phyloP scores from a whole-genome alignment of 2,113 vertebrate genomes.

The Hydropotes inermis region DNA sequence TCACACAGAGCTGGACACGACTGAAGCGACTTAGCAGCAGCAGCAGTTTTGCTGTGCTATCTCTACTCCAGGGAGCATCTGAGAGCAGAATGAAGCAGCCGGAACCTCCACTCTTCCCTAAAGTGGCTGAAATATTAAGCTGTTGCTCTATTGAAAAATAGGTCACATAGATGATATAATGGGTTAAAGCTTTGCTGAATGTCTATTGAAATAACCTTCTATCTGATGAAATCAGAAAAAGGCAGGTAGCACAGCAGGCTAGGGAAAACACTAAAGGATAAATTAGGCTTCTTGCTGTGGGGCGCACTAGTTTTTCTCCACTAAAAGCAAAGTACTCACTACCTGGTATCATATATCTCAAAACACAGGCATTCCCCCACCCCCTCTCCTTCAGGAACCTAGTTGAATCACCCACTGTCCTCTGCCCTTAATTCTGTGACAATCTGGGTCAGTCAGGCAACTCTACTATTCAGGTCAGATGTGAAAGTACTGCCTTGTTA shows the following conservation, averaged over 20 bases:
- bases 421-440: neutral
- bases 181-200: neutral
- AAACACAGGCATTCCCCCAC: neutral
- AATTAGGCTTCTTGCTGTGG: neutral
- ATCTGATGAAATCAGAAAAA: neutral
- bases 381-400: neutral
- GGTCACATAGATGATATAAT: neutral
- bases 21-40: neutral
- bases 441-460: slow-evolving; percentile 37
- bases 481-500: neutral
- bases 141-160: neutral
- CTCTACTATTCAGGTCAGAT: slow-evolving; percentile 23
- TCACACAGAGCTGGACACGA: fast-evolving
- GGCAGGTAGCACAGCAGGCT: neutral
- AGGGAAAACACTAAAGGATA: neutral
- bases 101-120: neutral
- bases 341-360: neutral
- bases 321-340: neutral
- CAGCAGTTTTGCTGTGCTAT: neutral
- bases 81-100: neutral
- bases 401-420: neutral
- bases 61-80: neutral
- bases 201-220: neutral
- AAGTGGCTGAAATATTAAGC: neutral
- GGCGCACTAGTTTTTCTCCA: neutral